Evolutionary conservation across 1,140 invertebrate species (phyloP).

Genomic region (Eufriesea mexicana): DNA sequence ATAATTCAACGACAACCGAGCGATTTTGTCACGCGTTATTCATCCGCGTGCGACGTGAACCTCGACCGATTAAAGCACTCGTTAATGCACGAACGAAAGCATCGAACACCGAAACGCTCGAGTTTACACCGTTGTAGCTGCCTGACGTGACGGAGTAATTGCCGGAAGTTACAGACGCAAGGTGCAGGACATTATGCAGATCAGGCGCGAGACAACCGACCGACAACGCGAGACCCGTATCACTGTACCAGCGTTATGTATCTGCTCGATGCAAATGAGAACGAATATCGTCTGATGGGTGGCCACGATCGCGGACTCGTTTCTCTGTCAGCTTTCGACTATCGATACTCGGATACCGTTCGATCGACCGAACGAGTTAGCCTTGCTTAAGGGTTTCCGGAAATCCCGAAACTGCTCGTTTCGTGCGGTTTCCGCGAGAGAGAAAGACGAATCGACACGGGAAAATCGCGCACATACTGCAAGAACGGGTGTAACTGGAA

Average conservation of each 20-base stretch:
- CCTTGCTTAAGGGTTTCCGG: not conserved
- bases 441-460: not conserved
- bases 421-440: not conserved
- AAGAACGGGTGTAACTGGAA: not conserved
- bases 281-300: not conserved
- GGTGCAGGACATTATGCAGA: constrained; percentile 1
- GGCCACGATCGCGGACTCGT: not conserved
- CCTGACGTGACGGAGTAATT: not conserved
- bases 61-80: too few relatives aligned
- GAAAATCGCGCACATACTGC: too few relatives aligned
- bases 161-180: not conserved
- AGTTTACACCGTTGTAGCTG: not conserved
- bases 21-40: too few relatives aligned
- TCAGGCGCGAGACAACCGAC: not conserved
- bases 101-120: not conserved
- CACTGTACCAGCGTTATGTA: not conserved
- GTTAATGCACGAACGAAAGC: too few relatives aligned
- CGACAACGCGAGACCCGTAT: not conserved
- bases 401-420: not conserved
- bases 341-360: not conserved
- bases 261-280: not conserved
- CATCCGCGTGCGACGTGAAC: too few relatives aligned
- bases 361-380: not conserved
- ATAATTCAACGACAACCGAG: not conserved
- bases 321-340: not conserved